Conservation (phyloP, 2,888 invertebrate species). For the Drosophila atripex region DNA sequence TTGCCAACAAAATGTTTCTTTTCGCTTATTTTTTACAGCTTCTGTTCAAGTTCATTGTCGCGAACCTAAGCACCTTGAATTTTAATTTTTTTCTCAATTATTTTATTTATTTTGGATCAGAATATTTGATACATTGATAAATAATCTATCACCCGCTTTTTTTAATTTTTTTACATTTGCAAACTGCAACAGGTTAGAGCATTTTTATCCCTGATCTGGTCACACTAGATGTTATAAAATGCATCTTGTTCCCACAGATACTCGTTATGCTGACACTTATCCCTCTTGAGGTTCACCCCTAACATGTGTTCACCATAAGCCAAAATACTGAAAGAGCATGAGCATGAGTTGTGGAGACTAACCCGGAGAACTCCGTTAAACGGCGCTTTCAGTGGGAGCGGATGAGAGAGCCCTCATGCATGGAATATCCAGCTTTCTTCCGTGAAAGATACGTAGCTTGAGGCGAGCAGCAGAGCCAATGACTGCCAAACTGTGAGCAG, state of each 20-base stretch:
- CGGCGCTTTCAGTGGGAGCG: constrained; percentile 48
- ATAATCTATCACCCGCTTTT: no score
- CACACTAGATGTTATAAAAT: background rate
- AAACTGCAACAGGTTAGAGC: no score
- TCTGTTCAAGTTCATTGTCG: background rate
- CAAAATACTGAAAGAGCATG: constrained; percentile 9
- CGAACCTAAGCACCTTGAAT: background rate
- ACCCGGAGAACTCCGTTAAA: constrained; percentile 67
- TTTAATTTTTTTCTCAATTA: background rate
- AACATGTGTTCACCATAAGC: constrained; percentile 45
- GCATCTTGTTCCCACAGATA: constrained; percentile 19
- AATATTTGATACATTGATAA: background rate
- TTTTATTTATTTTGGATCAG: constrained; percentile 35
- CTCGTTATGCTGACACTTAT: background rate
- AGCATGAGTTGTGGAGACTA: constrained; percentile 47
- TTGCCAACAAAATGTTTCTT: constrained; percentile 44
- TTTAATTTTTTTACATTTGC: no score
- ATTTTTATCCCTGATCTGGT: background rate
- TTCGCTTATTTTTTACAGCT: constrained; percentile 39
- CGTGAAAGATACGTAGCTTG: constrained; percentile 32
- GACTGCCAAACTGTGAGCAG: constrained; percentile 65
- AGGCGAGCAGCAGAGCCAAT: constrained; percentile 15
- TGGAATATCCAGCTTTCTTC: constrained; percentile 19
- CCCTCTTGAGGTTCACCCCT: background rate
- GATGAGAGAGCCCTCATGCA: constrained; percentile 52